phyloP scores from a whole-genome alignment of 2,797 vertebrate species.

The Lepus oiostolus region DNA sequence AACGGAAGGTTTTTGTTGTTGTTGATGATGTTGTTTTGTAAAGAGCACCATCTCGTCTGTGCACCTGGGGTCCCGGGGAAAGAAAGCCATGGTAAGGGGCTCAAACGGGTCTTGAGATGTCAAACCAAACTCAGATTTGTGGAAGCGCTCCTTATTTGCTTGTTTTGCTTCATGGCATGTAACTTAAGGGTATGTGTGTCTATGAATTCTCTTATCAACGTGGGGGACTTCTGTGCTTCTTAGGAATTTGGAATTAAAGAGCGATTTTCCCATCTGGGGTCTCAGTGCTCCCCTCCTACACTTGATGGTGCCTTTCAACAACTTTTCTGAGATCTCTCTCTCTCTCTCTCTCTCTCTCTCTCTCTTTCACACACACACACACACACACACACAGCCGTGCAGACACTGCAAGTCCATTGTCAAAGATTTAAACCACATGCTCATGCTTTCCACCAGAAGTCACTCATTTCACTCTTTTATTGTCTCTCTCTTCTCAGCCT shows the following conservation, averaged over 20 bases:
- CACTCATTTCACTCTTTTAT: conserved; percentile 38
- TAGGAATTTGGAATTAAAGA: conserved; percentile 61
- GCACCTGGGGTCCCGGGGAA: conserved; percentile 78
- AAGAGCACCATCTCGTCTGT: conserved; percentile 77
- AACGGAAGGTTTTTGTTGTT: conserved; percentile 71
- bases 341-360: background rate
- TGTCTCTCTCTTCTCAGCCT: background rate
- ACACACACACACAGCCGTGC: background rate
- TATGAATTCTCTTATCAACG: conserved; percentile 61
- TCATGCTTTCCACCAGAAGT: background rate
- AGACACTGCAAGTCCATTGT: background rate
- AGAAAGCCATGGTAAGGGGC: conserved; percentile 65
- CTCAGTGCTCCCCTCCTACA: background rate
- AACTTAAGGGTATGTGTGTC: conserved; percentile 46
- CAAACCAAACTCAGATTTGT: conserved; percentile 21
- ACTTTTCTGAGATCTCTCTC: conserved; percentile 66
- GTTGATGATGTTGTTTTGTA: conserved; percentile 72
- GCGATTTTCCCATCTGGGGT: conserved; percentile 70
- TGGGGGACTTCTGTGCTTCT: conserved; percentile 47
- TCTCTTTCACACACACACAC: too few species aligned
- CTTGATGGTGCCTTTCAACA: conserved; percentile 64
- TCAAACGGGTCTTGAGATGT: conserved; percentile 61
- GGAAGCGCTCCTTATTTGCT: conserved; percentile 65
- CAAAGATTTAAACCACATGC: conserved; percentile 14
- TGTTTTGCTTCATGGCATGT: conserved; percentile 71